A percentile compares a stretch with the other conserved stretches of the same genome.
These are phyloP conservation scores for Pampus argenteus DNA, from an alignment of 2,797 vertebrate genomes.

Conservation along the genomic window DNA sequence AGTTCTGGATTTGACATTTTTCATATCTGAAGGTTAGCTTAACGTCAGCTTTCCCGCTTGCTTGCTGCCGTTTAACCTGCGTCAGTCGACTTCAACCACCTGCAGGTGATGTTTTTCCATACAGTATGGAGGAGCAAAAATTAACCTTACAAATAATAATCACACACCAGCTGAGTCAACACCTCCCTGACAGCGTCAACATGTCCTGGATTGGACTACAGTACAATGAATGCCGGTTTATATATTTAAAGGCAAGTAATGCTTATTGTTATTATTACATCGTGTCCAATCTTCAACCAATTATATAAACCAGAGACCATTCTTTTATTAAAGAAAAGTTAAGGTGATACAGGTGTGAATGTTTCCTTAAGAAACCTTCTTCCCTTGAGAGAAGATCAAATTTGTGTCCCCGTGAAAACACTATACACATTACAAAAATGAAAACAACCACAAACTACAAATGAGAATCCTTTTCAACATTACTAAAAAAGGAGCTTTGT, in stretches of 20 bases:
- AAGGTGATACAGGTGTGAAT: not conserved
- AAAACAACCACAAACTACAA: not conserved
- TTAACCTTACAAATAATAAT: not conserved
- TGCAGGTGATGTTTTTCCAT: no score
- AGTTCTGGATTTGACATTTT: no score
- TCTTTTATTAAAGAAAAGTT: not conserved
- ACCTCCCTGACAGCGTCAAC: not conserved
- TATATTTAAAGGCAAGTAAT: not conserved
- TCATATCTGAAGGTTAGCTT: no score
- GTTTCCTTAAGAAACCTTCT: not conserved
- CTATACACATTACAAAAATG: constrained; percentile 3
- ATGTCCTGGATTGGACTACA: not conserved
- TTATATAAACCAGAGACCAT: not conserved
- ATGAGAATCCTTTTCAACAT: not conserved
- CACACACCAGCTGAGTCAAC: not conserved
- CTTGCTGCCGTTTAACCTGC: no score
- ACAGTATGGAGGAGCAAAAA: not conserved
- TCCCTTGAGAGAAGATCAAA: not conserved
- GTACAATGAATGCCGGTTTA: not conserved
- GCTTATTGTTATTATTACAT: not conserved
- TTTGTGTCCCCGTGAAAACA: not conserved
- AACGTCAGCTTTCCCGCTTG: no score
- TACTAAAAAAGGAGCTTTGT: not conserved
- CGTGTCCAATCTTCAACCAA: not conserved
- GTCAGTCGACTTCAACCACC: no score